Base-by-base conservation (phyloP, 2,113 vertebrate species). In the Xenus cinereus region DNA sequence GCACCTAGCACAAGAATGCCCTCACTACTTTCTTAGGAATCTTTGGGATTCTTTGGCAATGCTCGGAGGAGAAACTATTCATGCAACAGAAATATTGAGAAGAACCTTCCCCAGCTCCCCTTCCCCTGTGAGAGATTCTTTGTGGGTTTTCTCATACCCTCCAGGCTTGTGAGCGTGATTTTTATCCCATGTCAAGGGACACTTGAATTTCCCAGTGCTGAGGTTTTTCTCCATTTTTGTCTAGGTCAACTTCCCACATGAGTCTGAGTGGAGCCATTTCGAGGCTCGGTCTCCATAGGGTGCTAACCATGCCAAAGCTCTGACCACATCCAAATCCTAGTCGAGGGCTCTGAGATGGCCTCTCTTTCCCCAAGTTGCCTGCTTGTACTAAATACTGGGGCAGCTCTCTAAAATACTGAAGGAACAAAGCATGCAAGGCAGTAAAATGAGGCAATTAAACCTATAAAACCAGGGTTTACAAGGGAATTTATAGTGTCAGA, bases 371-470 rank as follows among this genome's bases (percentile, higher is more conserved):
- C 71, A 84, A 3, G 50, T 71, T 88, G 94, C 93, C 89, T 97
- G 87, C 93, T 89, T 79, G 41, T 78, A 84, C 78, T 96, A 82
- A 97, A 94, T 95, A 96, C 95, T 95, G 87, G 88, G 92, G 96
- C 97, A 95, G 94, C 91, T 97, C 94, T 98, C 91, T 87, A 57
- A 97, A 97, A 97, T 92, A 84, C 97, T 98, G 97, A 95, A 97
- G 97, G 97, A 98, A 97, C 95, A 98, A 97, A 97, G 98, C 98
- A 97, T 89, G 86, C 95, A 97, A 97, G 45, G 64, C 93, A 97
- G 96, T 98, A 98, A 98, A 98, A 97, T 74, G 95, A 98, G 95
- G 98, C 98, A 98, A 98, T 98, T 98, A 98, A 98, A 98, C 96
- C 98, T 96, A 98, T 98, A 98, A 98, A 98, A 93, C 91, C 60